A percentile compares a stretch with the other conserved stretches of the same genome.
These are phyloP conservation scores for Tenthredo scrophulariae DNA, from an alignment of 2,888 invertebrate species.

Conservation along the genomic window DNA sequence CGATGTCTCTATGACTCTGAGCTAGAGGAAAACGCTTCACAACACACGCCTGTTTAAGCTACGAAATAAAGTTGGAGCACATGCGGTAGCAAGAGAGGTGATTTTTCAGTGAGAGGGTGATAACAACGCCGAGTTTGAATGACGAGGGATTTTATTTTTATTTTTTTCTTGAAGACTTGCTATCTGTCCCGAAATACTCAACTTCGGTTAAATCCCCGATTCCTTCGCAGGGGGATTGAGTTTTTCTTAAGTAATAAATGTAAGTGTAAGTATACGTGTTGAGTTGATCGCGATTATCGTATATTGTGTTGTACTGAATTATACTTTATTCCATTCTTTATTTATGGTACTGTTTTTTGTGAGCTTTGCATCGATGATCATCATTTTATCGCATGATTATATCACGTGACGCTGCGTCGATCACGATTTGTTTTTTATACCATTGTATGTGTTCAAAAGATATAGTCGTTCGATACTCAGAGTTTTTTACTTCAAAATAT, in stretches of 20 bases:
- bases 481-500: neutral
- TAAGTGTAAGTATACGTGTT: neutral
- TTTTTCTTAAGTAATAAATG: conserved; percentile 1
- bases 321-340: conserved; percentile 7
- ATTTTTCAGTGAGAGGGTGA: neutral
- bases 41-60: neutral
- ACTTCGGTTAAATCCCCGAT: conserved; percentile 9
- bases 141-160: neutral
- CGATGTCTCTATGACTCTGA: conserved; percentile 81
- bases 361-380: neutral
- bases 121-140: neutral
- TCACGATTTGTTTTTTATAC: conserved; percentile 16
- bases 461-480: neutral
- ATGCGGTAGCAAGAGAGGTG: conserved; percentile 65
- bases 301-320: neutral
- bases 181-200: conserved; percentile 58
- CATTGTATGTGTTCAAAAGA: neutral
- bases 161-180: conserved; percentile 60
- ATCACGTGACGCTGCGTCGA: neutral
- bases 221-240: conserved; percentile 30
- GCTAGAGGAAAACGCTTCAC: conserved; percentile 79
- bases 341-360: neutral
- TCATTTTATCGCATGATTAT: neutral
- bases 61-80: neutral
- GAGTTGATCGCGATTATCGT: neutral